A percentile compares a stretch with the other conserved stretches of the same genome.
These are phyloP conservation scores for Archilochus colubris DNA, from an alignment of 2,113 vertebrate species.

Conservation along the genomic window DNA sequence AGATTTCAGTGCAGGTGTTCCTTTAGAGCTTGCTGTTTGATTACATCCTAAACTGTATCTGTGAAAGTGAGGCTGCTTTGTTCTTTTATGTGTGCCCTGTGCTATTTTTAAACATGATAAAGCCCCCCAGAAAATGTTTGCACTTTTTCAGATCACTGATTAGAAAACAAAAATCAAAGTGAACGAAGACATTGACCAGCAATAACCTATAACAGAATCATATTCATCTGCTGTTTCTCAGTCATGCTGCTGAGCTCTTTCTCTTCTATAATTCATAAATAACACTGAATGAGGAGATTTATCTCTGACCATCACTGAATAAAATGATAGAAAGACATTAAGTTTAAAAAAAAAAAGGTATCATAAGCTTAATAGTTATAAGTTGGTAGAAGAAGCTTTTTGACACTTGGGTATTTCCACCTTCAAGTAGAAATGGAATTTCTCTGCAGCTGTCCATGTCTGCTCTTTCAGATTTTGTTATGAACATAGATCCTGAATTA, in stretches of 20 bases:
- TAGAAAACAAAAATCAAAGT: constrained; percentile 37
- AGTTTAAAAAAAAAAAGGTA: background rate
- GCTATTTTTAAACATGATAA: constrained; percentile 53
- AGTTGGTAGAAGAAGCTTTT: background rate
- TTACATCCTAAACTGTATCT: constrained; percentile 29
- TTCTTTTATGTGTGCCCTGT: background rate
- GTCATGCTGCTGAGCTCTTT: background rate
- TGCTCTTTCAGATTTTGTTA: background rate
- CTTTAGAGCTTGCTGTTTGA: constrained; percentile 28
- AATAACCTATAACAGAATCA: background rate
- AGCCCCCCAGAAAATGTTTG: background rate
- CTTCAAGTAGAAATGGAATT: background rate
- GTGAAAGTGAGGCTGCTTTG: constrained; percentile 33
- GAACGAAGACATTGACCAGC: background rate
- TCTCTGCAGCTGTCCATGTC: background rate
- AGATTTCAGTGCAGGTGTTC: constrained; percentile 61
- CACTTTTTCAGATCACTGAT: background rate
- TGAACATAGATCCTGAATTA: background rate
- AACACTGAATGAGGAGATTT: background rate
- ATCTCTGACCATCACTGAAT: background rate
- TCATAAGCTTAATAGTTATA: background rate
- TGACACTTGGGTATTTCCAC: background rate
- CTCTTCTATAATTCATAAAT: background rate
- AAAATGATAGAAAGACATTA: background rate
- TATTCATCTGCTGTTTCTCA: background rate